Evolutionary conservation across 2,888 invertebrate species (phyloP).

Genomic region (Gerris lacustris): DNA sequence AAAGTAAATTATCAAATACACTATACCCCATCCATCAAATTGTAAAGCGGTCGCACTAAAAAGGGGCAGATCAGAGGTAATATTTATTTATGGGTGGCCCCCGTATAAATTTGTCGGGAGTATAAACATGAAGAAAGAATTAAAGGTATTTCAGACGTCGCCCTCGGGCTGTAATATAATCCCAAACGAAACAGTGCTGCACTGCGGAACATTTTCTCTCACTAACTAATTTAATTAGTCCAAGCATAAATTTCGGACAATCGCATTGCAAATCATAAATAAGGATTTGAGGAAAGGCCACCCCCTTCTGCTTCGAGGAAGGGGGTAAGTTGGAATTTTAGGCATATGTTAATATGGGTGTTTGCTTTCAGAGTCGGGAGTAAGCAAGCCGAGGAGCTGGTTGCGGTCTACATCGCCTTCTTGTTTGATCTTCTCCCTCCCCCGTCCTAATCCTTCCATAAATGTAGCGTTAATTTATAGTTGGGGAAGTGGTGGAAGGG

Average conservation of each 20-base stretch:
- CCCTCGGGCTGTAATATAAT: too few species aligned
- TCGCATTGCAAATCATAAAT: constrained; percentile 25
- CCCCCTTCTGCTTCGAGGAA: constrained; percentile 9
- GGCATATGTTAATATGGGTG: constrained; percentile 24
- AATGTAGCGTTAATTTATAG: constrained; percentile 26
- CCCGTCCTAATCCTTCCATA: constrained; percentile 21
- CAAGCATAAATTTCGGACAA: constrained; percentile 1
- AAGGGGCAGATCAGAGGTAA: constrained; percentile 8
- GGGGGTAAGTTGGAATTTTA: constrained; percentile 17
- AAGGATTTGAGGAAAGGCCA: constrained; percentile 23
- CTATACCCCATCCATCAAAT: too few species aligned
- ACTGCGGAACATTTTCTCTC: neutral
- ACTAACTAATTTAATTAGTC: constrained; percentile 6
- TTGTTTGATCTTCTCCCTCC: neutral
- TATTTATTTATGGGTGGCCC: neutral
- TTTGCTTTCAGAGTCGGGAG: constrained; percentile 18
- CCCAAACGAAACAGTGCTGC: too few species aligned
- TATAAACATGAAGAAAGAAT: constrained; percentile 10
- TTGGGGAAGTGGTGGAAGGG: constrained; percentile 15
- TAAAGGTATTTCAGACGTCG: neutral
- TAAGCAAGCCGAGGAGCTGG: neutral
- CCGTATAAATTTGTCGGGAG: constrained; percentile 2
- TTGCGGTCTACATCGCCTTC: neutral
- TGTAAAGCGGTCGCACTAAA: neutral
- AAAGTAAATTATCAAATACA: too few species aligned